Conservation (phyloP, 2,888 invertebrate species). For the Lithosia quadra region DNA sequence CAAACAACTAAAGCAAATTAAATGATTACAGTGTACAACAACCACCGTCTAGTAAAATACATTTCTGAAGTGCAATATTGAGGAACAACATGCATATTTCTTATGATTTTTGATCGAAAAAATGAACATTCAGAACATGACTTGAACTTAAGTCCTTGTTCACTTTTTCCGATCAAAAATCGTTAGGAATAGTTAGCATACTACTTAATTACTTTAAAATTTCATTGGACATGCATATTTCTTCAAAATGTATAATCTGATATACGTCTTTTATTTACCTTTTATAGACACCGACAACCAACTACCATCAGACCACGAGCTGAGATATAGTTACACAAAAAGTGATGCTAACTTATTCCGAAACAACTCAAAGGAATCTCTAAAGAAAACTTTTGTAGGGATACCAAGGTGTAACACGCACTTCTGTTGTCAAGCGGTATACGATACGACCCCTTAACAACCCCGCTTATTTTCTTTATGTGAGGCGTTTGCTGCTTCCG, state of each 20-base stretch:
- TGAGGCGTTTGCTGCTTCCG: not conserved
- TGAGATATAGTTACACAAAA: not conserved
- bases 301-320: not conserved
- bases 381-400: not conserved
- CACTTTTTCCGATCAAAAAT: too few species aligned
- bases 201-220: too few species aligned
- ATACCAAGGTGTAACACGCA: slow-evolving; percentile 10
- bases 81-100: too few species aligned
- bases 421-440: too few species aligned
- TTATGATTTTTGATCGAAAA: too few species aligned
- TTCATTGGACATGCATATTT: too few species aligned
- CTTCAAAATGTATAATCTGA: too few species aligned
- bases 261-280: too few species aligned
- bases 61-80: not conserved
- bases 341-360: not conserved
- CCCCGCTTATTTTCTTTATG: slow-evolving; percentile 4
- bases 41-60: not conserved
- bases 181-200: too few species aligned
- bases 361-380: not conserved
- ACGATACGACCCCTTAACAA: slow-evolving; percentile 1
- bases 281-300: not conserved
- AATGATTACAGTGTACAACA: not conserved
- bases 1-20: not conserved
- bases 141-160: too few species aligned
- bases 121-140: too few species aligned